phyloP scores from a whole-genome alignment of 2,888 invertebrate species.

The Coelopa pilipes region DNA sequence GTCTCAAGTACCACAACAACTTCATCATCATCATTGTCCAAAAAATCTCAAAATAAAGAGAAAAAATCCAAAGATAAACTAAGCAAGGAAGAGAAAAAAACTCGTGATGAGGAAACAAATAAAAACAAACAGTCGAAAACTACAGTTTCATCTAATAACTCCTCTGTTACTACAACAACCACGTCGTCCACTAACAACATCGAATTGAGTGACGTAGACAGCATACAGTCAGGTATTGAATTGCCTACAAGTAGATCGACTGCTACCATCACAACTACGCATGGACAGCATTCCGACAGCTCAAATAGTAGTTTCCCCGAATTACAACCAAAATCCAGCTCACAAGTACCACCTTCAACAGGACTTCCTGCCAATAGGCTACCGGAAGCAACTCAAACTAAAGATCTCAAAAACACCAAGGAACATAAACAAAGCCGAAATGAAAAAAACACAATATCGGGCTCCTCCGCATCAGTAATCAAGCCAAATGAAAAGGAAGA shows the following conservation, averaged over 20 bases:
- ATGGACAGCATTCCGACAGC: conserved; percentile 59
- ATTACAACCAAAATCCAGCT: conserved; percentile 47
- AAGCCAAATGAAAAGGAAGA: conserved; percentile 55
- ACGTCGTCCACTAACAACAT: conserved; percentile 48
- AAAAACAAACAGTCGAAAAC: conserved; percentile 44
- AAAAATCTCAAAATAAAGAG: conserved; percentile 52
- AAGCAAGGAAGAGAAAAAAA: conserved; percentile 56
- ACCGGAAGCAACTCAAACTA: conserved; percentile 23
- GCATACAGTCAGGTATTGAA: conserved; percentile 57
- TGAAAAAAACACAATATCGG: conserved; percentile 28
- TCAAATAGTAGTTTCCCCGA: conserved; percentile 67
- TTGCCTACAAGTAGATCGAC: conserved; percentile 42
- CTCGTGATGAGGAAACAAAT: conserved; percentile 39
- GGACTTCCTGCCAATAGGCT: conserved; percentile 41
- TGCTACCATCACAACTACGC: not conserved
- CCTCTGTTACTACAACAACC: conserved; percentile 27
- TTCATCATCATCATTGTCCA: conserved; percentile 38
- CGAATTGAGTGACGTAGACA: conserved; percentile 61
- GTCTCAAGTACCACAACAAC: conserved; percentile 38
- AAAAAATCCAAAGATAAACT: conserved; percentile 58
- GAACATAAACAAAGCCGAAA: conserved; percentile 38
- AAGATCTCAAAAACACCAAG: conserved; percentile 40
- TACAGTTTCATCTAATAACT: conserved; percentile 1
- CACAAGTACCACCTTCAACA: conserved; percentile 30
- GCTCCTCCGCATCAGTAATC: conserved; percentile 1